Base-by-base conservation (phyloP, 2,113 vertebrate genomes). In the Thunnus maccoyii region DNA sequence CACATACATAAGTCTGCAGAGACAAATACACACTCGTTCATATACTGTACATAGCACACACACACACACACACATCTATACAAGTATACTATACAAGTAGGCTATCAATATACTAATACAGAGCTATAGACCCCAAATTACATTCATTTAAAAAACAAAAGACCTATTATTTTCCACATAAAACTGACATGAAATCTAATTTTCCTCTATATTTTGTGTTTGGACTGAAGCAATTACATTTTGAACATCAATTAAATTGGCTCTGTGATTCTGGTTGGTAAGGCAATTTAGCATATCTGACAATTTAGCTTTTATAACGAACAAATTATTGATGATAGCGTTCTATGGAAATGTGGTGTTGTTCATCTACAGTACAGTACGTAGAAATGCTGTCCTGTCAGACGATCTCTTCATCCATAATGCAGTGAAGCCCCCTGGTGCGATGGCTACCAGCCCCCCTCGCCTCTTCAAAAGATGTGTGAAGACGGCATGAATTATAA, bases 401-500 rank as follows among this genome's bases (percentile, higher is more conserved):
- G 82, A 78, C 32, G 2, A 78, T 82, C 85, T 86, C 78, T 78
- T 91, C 72, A 84, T 90, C 82, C 72, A 89, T 92, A 85, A 90
- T 88, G 69, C 15, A 74, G 79, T 63, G 17, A 56, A 76, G n/a
- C 64, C 74, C 30, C 63, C 30, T 41, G 4, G 8, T 36, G 57
- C 11, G n/a, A 72, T 79, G 74, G 80, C 76, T 58, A 82, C 78
- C 66, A 81, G 63, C 66, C 85, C 64, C 74, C 68, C n/a, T 68
- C 44, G 66, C 72, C 71, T 86, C 67, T 87, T 91, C 87, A 88
- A 90, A 92, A 84, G 84, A 91, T 61, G 81, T 87, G 80, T 80
- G 86, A 92, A 89, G 90, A 88, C 67, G 18, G 75, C 72, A 92
- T 92, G 83, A 91, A 94, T 92, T 90, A 93, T 92, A 64, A 87